Conservation (phyloP, 1,140 invertebrate genomes). For the Sycophaga agraensis region DNA sequence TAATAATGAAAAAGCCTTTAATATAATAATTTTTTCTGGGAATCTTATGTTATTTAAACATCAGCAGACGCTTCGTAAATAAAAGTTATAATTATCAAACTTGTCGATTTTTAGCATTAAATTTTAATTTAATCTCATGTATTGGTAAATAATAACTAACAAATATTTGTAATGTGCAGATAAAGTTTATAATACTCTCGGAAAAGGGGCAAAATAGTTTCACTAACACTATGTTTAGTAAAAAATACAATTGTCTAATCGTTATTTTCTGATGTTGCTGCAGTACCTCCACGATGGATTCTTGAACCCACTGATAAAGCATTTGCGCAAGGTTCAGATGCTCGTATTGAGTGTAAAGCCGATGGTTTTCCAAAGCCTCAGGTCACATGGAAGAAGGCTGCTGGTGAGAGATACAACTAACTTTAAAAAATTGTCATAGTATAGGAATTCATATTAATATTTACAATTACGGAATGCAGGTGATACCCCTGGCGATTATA, state of each 20-base stretch:
- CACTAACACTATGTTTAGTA: too few species aligned
- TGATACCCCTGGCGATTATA: slow-evolving; percentile 87
- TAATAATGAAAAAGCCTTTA: too few species aligned
- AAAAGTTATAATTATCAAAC: too few species aligned
- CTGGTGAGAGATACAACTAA: slow-evolving; percentile 66
- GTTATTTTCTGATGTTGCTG: slow-evolving; percentile 36
- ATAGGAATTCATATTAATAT: too few species aligned
- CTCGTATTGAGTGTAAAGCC: slow-evolving; percentile 92
- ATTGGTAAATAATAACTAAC: too few species aligned
- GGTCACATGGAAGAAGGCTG: slow-evolving; percentile 93
- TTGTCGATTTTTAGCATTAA: too few species aligned
- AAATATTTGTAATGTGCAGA: not conserved
- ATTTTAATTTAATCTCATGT: too few species aligned
- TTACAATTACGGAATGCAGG: slow-evolving; percentile 49
- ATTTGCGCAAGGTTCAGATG: slow-evolving; percentile 90
- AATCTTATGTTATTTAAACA: too few species aligned
- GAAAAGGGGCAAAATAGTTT: not conserved
- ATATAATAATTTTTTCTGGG: too few species aligned
- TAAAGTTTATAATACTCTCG: slow-evolving; percentile 6
- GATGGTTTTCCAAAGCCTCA: slow-evolving; percentile 92
- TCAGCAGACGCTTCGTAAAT: too few species aligned
- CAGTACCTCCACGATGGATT: slow-evolving; percentile 96
- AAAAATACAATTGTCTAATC: too few species aligned
- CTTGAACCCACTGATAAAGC: slow-evolving; percentile 93
- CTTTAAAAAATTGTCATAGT: not conserved